Conservation (phyloP, 2,888 invertebrate genomes). For the Cantharis rufa region DNA sequence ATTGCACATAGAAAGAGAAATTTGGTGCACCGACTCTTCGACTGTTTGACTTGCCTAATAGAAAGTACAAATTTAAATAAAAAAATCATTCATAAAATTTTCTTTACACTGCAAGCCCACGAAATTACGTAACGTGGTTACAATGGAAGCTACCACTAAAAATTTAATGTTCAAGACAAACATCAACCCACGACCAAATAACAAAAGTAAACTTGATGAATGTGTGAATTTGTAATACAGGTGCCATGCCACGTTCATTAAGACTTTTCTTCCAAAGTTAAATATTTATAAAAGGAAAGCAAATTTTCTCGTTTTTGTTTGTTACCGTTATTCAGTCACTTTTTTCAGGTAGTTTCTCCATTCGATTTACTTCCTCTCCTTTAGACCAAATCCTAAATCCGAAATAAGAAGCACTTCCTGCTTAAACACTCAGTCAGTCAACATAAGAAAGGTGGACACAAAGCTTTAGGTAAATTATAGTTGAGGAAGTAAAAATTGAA, state of each 20-base stretch:
- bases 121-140: neutral
- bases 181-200: neutral
- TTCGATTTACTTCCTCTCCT: slow-evolving; percentile 2
- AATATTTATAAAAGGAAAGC: neutral
- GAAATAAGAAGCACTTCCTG: neutral
- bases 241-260: neutral
- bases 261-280: neutral
- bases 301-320: neutral
- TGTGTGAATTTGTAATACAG: slow-evolving; percentile 1
- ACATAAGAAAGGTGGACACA: slow-evolving; percentile 1
- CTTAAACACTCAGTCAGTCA: neutral
- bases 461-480: neutral
- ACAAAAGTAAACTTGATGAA: neutral
- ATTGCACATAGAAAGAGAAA: neutral
- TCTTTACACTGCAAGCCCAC: neutral
- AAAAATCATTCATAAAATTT: neutral
- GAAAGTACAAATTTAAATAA: slow-evolving; percentile 1
- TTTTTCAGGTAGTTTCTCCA: neutral
- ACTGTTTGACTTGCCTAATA: neutral
- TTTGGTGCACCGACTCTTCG: neutral
- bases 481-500: neutral
- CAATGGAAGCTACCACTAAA: neutral
- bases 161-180: slow-evolving; percentile 1
- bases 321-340: neutral
- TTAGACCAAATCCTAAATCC: neutral